Conservation (phyloP, 92 coral and sea anemone species). For the Hydrozoanthus gracilis region DNA sequence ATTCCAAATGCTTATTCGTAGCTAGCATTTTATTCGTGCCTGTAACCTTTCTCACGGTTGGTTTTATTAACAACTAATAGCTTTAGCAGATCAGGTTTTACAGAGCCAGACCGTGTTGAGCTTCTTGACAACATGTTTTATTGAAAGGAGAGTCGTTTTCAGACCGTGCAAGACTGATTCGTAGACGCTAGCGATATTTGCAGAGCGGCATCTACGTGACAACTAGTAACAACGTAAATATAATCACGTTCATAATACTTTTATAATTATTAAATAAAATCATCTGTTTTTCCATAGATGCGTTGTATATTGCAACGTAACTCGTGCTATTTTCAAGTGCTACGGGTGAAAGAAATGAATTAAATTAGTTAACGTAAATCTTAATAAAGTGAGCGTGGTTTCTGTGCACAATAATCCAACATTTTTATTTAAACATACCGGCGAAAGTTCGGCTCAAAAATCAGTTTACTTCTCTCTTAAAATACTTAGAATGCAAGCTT, state of each 20-base stretch:
- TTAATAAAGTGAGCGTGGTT: too few species aligned
- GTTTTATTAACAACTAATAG: neutral
- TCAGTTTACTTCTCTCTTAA: too few species aligned
- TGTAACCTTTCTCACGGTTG: slow-evolving; percentile 38
- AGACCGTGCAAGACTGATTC: neutral
- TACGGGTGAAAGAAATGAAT: too few species aligned
- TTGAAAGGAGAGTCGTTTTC: neutral
- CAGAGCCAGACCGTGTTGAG: neutral
- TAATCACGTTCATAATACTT: neutral
- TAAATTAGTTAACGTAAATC: too few species aligned
- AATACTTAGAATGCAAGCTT: too few species aligned
- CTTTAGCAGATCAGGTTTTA: slow-evolving; percentile 38
- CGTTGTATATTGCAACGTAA: too few species aligned
- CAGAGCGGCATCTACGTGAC: slow-evolving; percentile 5
- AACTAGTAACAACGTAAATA: neutral
- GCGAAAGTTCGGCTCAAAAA: too few species aligned
- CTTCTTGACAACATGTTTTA: neutral
- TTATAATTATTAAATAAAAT: neutral
- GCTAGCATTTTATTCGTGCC: slow-evolving; percentile 8
- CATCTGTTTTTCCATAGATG: too few species aligned
- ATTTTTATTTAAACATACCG: too few species aligned
- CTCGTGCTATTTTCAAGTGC: too few species aligned
- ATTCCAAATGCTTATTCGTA: slow-evolving; percentile 24
- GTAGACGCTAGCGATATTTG: slow-evolving; percentile 3
- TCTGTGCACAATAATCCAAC: too few species aligned